Evolutionary conservation across 2,113 vertebrate species (phyloP), one percentile per base, ranked within the genome.

Genomic region (Eurypyga helias): DNA sequence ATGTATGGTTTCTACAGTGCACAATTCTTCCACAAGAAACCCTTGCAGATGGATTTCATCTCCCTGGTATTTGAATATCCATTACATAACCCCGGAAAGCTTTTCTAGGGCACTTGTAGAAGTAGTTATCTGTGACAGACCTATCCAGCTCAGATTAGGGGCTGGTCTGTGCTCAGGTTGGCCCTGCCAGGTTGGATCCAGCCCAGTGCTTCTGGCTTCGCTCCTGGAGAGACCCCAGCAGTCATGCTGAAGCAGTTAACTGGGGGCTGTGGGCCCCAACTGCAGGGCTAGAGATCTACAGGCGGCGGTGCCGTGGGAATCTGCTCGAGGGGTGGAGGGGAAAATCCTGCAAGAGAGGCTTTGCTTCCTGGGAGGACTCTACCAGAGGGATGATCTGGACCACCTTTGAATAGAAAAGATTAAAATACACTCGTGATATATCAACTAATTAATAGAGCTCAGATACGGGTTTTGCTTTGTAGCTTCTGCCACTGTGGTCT

Each of bases 21-120:
- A 55, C 51, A 38, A 4, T 33, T 70, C 64, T 88, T 90, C 49
- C 62, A n/a, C 0, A 3, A 90, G 69, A 89, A 92, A 78, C 46
- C 5, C 61, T 72, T 83, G 49, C 89, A 95, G 93, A 95, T 96
- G 94, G 94, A 91, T 96, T 96, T 89, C 34, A 93, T 96, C 92
- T 95, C 45, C n/a, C 21, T 96, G 89, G 46, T 76, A 77, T 91
- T 93, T 79, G 45, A 55, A 65, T 79, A 87, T 57, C 65, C 34
- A 45, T 89, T 89, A 52, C 65, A 79, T 52, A 79, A 33, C 1
- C 29, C 83, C 28, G 21, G 49, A 64, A 36, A 65, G 13, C 49
- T 84, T 79, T 94, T 79, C 72, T 71, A 55, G 80, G 69, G 69
- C 60, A 43, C 60, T 67, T 64, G 67, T 66, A 60, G 71, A 10